Base-by-base conservation (phyloP, 2,113 vertebrate species). In the Piprites chloris region DNA sequence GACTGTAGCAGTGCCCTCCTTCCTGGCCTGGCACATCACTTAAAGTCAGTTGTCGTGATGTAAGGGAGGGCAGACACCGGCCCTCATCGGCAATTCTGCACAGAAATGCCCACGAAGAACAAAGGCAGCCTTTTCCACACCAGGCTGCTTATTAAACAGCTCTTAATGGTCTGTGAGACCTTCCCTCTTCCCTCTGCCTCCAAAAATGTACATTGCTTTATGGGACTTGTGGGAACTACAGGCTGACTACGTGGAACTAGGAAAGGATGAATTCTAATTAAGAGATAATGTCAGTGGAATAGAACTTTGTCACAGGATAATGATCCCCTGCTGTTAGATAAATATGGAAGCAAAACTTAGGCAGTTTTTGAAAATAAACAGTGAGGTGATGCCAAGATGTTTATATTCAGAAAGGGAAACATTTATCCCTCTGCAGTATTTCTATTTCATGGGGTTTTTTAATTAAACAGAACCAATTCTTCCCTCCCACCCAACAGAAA, bases 281-380 rank as follows among this genome's bases (percentile, higher is more conserved):
- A 93, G 93, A 95, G 93, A 97, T 97, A 97, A 97, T 97, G 95
- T 95, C 81, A 97, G 92, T 89, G 94, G 87, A 97, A 96, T 76
- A 97, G 95, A 97, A 95, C 96, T 96, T 97, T 97, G 96, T 97
- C 96, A 97, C 94, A 95, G 89, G 96, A 94, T 98, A 98, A 98
- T 97, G 96, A 98, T 97, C 96, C 97, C 97, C 97, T 97, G 97
- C 95, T 96, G 97, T 96, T 98, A 97, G 96, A 98, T 97, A 96
- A 98, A 98, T 96, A 97, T 96, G 93, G 90, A 97, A 97, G 95
- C 86, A 95, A 97, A 94, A 97, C 94, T 95, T 97, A 92, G 65
- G 85, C 90, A 95, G 95, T 95, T 98, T 98, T 95, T 96, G 95
- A 96, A 97, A 97, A 91, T 93, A 93, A 98, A 97, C 92, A 97